A percentile compares a stretch with the other conserved stretches of the same genome.
Evolutionary conservation across 2,113 vertebrate species (phyloP).

Genomic region (Pagrus major): DNA sequence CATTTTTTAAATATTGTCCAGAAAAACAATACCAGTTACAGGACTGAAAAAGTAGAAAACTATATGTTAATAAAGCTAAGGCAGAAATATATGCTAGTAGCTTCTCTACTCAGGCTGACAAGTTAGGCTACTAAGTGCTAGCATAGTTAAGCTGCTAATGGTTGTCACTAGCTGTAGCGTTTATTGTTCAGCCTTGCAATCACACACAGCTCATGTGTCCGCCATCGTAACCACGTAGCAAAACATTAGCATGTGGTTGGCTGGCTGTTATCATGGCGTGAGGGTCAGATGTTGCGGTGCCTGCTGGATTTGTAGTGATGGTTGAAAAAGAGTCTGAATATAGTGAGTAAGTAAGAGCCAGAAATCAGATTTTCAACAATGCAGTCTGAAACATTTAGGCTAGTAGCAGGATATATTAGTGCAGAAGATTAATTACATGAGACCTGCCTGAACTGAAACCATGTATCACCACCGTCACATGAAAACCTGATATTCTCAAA

Average conservation of each 20-base stretch:
- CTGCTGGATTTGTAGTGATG: not conserved
- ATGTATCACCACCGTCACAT: not conserved
- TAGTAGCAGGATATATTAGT: not conserved
- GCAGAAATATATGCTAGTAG: not conserved
- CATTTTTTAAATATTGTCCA: not conserved
- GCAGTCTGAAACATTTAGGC: not conserved
- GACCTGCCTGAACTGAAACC: conserved; percentile 6
- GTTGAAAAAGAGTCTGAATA: not conserved
- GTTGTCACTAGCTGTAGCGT: not conserved
- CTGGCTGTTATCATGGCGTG: not conserved
- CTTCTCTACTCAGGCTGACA: too few species aligned
- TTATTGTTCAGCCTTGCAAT: not conserved
- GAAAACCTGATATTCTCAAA: not conserved
- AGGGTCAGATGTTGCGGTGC: not conserved
- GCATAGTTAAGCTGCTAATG: not conserved
- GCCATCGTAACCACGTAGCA: not conserved
- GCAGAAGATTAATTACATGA: not conserved
- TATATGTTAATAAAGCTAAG: not conserved
- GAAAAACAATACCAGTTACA: not conserved
- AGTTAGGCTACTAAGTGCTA: not conserved
- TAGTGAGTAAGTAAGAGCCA: not conserved
- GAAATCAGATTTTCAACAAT: not conserved
- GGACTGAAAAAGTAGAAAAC: too few species aligned
- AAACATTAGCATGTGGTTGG: not conserved
- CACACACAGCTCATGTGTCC: not conserved